A percentile compares a stretch with the other conserved stretches of the same genome.
phyloP scores from a whole-genome alignment of 2,113 vertebrate species.

The Pheucticus melanocephalus region DNA sequence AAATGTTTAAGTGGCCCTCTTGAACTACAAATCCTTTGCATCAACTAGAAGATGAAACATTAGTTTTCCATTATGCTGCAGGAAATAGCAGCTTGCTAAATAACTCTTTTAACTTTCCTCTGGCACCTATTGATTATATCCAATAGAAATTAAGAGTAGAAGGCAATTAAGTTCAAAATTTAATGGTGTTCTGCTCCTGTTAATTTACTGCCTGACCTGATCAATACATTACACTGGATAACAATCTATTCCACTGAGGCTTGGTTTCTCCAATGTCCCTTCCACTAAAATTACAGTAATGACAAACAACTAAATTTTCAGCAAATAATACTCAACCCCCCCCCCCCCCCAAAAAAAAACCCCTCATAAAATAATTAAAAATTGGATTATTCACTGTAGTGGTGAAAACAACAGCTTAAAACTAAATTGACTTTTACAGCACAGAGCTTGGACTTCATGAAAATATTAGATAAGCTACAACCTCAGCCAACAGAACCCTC shows the following conservation, averaged over 20 bases:
- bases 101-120: slow-evolving; percentile 75
- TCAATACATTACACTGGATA: slow-evolving; percentile 76
- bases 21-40: slow-evolving; percentile 47
- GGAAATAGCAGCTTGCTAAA: slow-evolving; percentile 69
- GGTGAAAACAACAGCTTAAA: slow-evolving; percentile 1
- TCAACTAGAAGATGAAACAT: slow-evolving; percentile 61
- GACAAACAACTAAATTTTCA: slow-evolving; percentile 32
- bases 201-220: slow-evolving; percentile 81
- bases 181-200: slow-evolving; percentile 74
- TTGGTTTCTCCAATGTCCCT: slow-evolving; percentile 47
- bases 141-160: slow-evolving; percentile 81
- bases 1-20: slow-evolving; percentile 50
- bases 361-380: slow-evolving; percentile 25
- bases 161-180: slow-evolving; percentile 84
- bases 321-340: not conserved
- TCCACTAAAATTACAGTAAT: slow-evolving; percentile 64
- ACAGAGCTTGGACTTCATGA: not conserved
- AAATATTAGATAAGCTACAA: not conserved
- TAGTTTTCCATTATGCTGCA: slow-evolving; percentile 61
- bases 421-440: not conserved
- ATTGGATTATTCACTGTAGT: slow-evolving; percentile 9
- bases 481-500: not conserved
- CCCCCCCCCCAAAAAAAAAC: not conserved
- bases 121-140: slow-evolving; percentile 78
- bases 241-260: slow-evolving; percentile 61